phyloP scores from a whole-genome alignment of 2,797 vertebrate species.

The Harpagifer antarcticus region DNA sequence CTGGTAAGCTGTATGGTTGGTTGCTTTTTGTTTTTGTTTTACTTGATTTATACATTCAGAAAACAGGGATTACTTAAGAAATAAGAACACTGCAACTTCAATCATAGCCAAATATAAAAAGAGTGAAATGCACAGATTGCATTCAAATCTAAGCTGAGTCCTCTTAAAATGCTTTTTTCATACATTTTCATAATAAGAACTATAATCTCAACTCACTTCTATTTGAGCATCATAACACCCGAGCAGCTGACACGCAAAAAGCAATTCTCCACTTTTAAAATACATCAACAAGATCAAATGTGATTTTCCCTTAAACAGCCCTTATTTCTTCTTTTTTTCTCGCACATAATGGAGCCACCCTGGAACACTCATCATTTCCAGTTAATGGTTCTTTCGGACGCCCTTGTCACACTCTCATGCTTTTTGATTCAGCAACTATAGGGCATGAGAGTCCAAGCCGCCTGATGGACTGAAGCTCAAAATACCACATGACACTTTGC shows the following conservation, averaged over 20 bases:
- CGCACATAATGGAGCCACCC: constrained; percentile 12
- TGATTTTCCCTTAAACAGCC: constrained; percentile 2
- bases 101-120: constrained; percentile 5
- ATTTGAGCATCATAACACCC: constrained; percentile 8
- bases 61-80: constrained; percentile 14
- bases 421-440: constrained; percentile 65
- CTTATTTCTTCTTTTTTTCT: background rate
- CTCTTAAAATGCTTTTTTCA: constrained; percentile 16
- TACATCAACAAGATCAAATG: constrained; percentile 7
- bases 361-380: constrained; percentile 34
- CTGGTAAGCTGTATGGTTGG: background rate
- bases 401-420: constrained; percentile 40
- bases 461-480: constrained; percentile 63
- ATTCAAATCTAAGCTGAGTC: constrained; percentile 13
- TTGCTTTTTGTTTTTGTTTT: background rate
- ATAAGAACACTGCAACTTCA: background rate
- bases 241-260: background rate
- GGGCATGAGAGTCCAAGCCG: constrained; percentile 58
- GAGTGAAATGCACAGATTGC: background rate
- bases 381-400: constrained; percentile 43
- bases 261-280: background rate
- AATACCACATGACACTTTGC: constrained; percentile 77
- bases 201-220: background rate
- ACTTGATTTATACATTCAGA: constrained; percentile 15
- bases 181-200: constrained; percentile 4